A percentile compares a stretch with the other conserved stretches of the same genome.
These are phyloP conservation scores for Cuniculus paca DNA, from an alignment of 2,797 vertebrate genomes.

Conservation along the genomic window DNA sequence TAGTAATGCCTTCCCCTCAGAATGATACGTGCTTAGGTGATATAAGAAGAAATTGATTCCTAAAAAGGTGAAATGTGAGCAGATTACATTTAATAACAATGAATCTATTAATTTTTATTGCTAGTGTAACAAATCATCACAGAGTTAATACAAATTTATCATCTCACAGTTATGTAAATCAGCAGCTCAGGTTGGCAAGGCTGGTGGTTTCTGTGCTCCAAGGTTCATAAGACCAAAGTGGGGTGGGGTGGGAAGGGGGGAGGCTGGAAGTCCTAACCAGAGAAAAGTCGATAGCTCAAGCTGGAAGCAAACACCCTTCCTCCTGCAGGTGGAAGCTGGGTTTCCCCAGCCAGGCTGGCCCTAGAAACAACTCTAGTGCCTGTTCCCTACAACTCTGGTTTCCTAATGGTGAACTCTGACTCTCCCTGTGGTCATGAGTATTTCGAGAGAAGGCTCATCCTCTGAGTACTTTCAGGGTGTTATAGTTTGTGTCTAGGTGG, in stretches of 20 bases:
- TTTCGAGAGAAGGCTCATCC: background rate
- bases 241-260: background rate
- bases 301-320: background rate
- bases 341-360: background rate
- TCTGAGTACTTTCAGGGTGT: background rate
- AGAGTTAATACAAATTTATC: background rate
- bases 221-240: background rate
- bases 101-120: background rate
- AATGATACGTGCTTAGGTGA: background rate
- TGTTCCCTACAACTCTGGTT: background rate
- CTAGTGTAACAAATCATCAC: background rate
- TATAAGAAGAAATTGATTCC: background rate
- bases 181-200: background rate
- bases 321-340: background rate
- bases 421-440: background rate
- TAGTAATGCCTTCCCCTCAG: background rate
- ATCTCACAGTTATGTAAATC: background rate
- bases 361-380: background rate
- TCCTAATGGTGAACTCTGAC: background rate
- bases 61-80: background rate
- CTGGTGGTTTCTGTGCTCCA: background rate
- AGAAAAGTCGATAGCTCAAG: background rate
- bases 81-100: conserved; percentile 18
- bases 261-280: background rate
- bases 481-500: too few relatives aligned